Evolutionary conservation across 2,888 invertebrate species (phyloP).

Genomic region (Phymatocera aterrima): DNA sequence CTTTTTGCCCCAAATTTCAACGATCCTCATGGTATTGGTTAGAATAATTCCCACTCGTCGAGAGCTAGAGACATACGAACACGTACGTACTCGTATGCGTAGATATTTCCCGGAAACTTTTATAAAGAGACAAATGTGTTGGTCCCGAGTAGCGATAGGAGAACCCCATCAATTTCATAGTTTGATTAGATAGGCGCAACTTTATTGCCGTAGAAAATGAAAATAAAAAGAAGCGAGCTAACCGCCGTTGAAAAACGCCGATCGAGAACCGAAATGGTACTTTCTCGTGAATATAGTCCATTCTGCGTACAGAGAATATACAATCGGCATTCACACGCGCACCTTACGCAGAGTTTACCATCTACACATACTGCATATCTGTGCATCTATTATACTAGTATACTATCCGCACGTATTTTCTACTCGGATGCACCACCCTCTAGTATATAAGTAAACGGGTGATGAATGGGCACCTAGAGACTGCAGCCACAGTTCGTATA

Average conservation of each 20-base stretch:
- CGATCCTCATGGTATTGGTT: conserved; percentile 14
- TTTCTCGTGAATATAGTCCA: conserved; percentile 63
- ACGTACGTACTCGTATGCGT: neutral
- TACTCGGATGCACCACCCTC: too few species aligned
- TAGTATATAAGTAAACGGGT: too few species aligned
- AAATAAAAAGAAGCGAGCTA: too few species aligned
- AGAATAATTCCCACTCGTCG: neutral
- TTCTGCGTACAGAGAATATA: conserved; percentile 59
- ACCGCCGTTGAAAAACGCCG: conserved; percentile 57
- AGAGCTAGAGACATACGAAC: too few species aligned
- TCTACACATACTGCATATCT: neutral
- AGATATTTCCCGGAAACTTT: conserved; percentile 25
- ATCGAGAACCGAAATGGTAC: conserved; percentile 52
- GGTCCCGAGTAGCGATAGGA: conserved; percentile 59
- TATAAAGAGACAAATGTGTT: conserved; percentile 27
- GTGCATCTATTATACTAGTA: too few species aligned
- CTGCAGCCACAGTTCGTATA: too few species aligned
- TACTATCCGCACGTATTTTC: too few species aligned
- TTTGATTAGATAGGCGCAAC: conserved; percentile 64
- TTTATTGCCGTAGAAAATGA: conserved; percentile 60
- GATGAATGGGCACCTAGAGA: too few species aligned
- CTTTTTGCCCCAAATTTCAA: too few species aligned
- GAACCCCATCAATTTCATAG: conserved; percentile 60
- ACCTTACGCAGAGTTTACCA: neutral
- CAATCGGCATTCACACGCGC: conserved; percentile 48